Conservation (phyloP, 2,797 vertebrate species). For the Myiotriccus ornatus region DNA sequence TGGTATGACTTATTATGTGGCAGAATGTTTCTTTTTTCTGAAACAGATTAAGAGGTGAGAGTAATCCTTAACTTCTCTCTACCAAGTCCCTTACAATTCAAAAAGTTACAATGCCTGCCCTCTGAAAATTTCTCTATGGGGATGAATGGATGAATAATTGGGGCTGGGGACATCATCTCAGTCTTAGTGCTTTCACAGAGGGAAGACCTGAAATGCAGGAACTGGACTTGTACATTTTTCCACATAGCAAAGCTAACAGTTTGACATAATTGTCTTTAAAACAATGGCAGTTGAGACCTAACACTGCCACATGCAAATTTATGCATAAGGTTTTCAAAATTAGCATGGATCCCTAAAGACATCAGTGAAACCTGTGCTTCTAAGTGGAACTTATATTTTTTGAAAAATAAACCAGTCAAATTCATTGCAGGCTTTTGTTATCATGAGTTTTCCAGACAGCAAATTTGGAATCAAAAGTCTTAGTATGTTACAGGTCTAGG, state of each 20-base stretch:
- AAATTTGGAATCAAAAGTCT: not conserved
- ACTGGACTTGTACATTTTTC: not conserved
- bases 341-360: not conserved
- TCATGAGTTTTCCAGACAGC: not conserved
- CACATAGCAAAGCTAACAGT: not conserved
- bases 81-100: not conserved
- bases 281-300: not conserved
- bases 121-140: not conserved
- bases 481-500: not conserved
- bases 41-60: not conserved
- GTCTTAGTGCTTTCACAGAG: not conserved
- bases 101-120: not conserved
- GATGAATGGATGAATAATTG: not conserved
- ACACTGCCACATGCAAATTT: not conserved
- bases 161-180: not conserved
- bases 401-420: not conserved
- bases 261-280: not conserved
- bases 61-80: not conserved
- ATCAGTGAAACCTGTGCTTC: not conserved
- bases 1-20: not conserved
- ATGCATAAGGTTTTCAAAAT: not conserved
- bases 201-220: not conserved
- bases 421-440: not conserved
- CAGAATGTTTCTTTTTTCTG: not conserved
- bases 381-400: not conserved